Conservation (phyloP, 2,113 vertebrate genomes). For the Dicaeum eximium region DNA sequence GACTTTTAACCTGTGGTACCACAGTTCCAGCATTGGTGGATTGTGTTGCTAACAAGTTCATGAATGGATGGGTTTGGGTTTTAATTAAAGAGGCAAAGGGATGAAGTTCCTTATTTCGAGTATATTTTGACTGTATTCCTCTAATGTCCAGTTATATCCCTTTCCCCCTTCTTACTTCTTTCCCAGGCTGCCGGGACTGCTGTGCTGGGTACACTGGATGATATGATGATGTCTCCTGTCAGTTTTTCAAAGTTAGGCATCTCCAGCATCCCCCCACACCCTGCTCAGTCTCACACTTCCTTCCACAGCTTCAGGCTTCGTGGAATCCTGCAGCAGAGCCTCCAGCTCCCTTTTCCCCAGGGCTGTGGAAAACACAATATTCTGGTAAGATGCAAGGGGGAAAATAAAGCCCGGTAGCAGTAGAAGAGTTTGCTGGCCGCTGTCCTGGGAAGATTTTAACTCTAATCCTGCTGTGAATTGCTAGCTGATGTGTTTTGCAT, state of each 20-base stretch:
- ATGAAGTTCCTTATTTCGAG: not conserved
- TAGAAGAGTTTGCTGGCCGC: not conserved
- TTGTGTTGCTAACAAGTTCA: not conserved
- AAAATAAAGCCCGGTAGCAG: not conserved
- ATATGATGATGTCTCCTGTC: not conserved
- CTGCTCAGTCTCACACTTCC: not conserved
- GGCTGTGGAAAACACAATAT: not conserved
- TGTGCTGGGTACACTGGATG: not conserved
- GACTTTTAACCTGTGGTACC: not conserved
- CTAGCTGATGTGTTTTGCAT: not conserved
- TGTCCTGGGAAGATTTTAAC: not conserved
- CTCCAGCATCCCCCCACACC: not conserved
- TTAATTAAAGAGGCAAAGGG: not conserved
- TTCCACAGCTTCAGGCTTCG: not conserved
- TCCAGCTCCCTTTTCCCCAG: not conserved
- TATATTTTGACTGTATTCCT: not conserved
- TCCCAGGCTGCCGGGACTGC: not conserved
- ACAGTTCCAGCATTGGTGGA: not conserved
- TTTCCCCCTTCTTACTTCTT: not conserved
- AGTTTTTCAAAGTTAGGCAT: not conserved
- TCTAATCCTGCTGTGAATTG: not conserved
- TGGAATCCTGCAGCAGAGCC: not conserved
- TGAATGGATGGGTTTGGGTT: not conserved
- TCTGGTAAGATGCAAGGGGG: not conserved
- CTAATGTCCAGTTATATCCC: not conserved